These are phyloP conservation scores for Theocolax elegans DNA, from an alignment of 1,140 invertebrate genomes.

Conservation along the genomic window DNA sequence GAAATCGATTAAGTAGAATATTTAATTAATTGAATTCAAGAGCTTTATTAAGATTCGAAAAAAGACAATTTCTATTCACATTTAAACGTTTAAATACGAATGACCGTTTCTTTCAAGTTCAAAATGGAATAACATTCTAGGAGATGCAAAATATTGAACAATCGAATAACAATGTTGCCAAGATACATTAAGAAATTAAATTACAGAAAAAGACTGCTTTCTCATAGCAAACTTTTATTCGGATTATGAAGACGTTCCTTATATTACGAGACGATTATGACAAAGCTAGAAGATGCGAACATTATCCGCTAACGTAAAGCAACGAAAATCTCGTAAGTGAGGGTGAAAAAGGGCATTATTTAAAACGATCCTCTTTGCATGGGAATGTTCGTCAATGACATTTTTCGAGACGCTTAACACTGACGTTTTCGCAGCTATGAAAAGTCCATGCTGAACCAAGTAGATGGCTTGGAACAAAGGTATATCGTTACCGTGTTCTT, in stretches of 20 bases:
- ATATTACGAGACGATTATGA: conserved; percentile 4
- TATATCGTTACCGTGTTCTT: conserved; percentile 2
- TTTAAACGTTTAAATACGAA: no score
- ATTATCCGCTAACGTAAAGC: background rate
- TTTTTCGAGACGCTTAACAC: conserved; percentile 22
- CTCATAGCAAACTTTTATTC: background rate
- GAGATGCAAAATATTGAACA: no score
- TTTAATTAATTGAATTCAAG: no score
- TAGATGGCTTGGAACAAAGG: conserved; percentile 18
- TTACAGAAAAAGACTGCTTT: no score
- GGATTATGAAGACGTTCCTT: conserved; percentile 13
- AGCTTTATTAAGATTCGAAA: no score
- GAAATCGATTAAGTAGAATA: no score
- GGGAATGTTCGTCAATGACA: conserved; percentile 24
- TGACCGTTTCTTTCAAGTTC: no score
- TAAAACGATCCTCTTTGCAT: conserved; percentile 25
- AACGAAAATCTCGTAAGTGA: background rate
- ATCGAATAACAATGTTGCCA: no score
- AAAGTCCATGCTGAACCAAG: background rate
- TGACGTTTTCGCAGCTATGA: conserved; percentile 4
- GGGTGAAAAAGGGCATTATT: conserved; percentile 16
- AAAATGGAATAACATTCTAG: no score
- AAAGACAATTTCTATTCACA: no score
- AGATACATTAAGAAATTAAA: no score
- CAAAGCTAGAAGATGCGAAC: background rate